Conservation (phyloP, 2,797 vertebrate species). For the Muscicapa striata region DNA sequence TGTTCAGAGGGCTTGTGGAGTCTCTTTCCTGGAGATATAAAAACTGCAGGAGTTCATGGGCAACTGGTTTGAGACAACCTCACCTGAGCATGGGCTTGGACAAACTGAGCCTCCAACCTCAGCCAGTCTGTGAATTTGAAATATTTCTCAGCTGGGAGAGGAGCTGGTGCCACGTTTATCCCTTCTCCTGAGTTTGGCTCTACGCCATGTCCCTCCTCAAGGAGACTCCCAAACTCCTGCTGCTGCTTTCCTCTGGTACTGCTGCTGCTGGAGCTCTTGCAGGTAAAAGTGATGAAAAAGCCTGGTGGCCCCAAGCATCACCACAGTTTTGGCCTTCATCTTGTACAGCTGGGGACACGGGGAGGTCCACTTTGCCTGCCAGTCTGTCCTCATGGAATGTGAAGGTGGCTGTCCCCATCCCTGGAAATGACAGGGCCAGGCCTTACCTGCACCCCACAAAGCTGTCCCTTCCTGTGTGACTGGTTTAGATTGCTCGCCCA, state of each 20-base stretch:
- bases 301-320: neutral
- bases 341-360: accelerated
- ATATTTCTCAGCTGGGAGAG: neutral
- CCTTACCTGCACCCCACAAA: neutral
- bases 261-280: neutral
- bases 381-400: neutral
- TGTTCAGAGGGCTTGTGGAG: neutral
- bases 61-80: neutral
- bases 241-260: accelerated
- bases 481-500: neutral
- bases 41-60: neutral
- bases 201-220: neutral
- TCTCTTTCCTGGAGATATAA: neutral
- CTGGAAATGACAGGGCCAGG: neutral
- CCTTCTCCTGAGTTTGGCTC: neutral
- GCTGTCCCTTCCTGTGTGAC: neutral
- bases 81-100: neutral
- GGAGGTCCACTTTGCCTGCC: neutral
- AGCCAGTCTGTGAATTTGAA: neutral
- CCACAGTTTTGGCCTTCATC: accelerated
- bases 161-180: neutral
- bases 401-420: neutral
- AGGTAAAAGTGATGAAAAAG: neutral
- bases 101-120: neutral
- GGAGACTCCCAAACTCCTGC: neutral